A percentile compares a stretch with the other conserved stretches of the same genome.
These are phyloP conservation scores for Drosophila aldrichi DNA, from an alignment of 2,888 invertebrate species.

Conservation along the genomic window DNA sequence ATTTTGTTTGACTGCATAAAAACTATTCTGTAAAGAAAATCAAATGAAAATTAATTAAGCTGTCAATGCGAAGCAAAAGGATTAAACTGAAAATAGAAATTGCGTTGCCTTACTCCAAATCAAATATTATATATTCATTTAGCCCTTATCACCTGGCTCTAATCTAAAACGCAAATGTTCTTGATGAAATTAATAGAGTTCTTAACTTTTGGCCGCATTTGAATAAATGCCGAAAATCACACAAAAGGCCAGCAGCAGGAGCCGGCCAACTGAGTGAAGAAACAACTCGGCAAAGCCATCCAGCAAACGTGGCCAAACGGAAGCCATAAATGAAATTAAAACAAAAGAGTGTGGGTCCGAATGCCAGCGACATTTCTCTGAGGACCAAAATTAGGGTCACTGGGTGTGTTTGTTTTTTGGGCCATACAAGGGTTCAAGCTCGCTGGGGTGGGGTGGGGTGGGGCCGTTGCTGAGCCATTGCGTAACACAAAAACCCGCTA, in stretches of 20 bases:
- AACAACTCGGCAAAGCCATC: constrained; percentile 54
- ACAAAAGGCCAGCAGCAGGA: constrained; percentile 45
- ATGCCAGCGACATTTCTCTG: constrained; percentile 71
- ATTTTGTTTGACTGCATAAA: too few relatives aligned
- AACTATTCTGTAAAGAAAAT: neutral
- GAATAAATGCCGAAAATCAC: constrained; percentile 61
- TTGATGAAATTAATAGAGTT: constrained; percentile 68
- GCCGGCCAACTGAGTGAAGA: constrained; percentile 46
- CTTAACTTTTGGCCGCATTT: constrained; percentile 49
- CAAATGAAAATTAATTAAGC: neutral
- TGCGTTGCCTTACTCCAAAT: neutral
- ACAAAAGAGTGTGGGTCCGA: constrained; percentile 56
- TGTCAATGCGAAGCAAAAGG: neutral
- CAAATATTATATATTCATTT: neutral
- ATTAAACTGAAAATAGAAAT: neutral
- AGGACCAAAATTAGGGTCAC: constrained; percentile 84
- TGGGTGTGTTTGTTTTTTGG: constrained; percentile 81
- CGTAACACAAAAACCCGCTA: constrained; percentile 71
- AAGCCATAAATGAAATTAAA: constrained; percentile 81
- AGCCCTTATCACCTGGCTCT: neutral
- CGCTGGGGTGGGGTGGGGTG: constrained; percentile 1
- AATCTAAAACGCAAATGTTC: constrained; percentile 39
- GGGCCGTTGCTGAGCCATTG: constrained; percentile 40
- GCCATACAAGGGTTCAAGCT: constrained; percentile 18
- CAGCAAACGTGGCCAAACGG: constrained; percentile 64